Evolutionary conservation across 2,113 vertebrate genomes (phyloP), one percentile per base, ranked within the genome.

Genomic region (Alethe castanea): DNA sequence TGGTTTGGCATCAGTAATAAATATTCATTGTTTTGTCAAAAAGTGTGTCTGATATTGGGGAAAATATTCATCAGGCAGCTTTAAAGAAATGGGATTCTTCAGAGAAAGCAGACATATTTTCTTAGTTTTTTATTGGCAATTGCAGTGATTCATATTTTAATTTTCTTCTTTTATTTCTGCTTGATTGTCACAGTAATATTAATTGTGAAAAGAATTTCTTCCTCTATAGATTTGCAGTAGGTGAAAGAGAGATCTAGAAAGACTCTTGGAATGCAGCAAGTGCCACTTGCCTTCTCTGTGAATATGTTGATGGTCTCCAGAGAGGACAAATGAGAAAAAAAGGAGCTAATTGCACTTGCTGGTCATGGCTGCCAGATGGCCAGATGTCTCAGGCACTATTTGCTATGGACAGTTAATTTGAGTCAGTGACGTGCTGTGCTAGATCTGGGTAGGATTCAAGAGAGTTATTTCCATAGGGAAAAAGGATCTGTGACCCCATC

Each of bases 211-310:
- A 73, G 45, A 52, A 53, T 50, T 84, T 5, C 31, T 70, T 76
- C 14, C 24, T 69, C 26, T 61, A 11, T 20, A 62, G 33, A 33
- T 62, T 53, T 56, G 22, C 11, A 29, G 50, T 42, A 77, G 9
- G 3, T 81, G 3, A 53, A 90, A 62, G 0, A 10, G 12, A 79
- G 22, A 61, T 56, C 36, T 77, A 50, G 19, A 82, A 50, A 57
- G 38, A 28, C 42, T 74, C 40, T 42, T 76, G 72, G 25, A 93
- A 56, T 42, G 31, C 15, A 74, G 47, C 16, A 76, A 2, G 2
- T 20, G 24, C 9, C 7, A 57, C 25, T 78, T 0, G 0, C 13
- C 24, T 71, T 24, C 23, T 78, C 52, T 78, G 0, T 87, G 31
- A 80, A 52, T 26, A 36, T 56, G 31, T 1, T 78, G 7, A 23